A percentile compares a stretch with the other conserved stretches of the same genome.
Conservation (phyloP, 2,888 invertebrate genomes). For the Rhagonycha fulva region DNA sequence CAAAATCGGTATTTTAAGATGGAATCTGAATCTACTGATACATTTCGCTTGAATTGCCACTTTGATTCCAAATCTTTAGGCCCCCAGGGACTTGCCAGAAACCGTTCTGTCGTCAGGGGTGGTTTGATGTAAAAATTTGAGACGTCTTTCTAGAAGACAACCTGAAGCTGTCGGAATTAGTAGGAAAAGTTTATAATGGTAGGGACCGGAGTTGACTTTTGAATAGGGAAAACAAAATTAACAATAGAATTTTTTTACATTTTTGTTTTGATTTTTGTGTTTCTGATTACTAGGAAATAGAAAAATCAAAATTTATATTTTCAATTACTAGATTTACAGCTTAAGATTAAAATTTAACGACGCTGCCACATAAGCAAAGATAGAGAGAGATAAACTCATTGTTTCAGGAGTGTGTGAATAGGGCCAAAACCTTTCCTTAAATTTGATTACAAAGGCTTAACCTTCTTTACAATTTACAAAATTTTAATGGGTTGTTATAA, state of each 20-base stretch:
- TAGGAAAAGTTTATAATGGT: background rate
- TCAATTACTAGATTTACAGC: too few relatives aligned
- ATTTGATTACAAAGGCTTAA: too few relatives aligned
- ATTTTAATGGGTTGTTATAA: too few relatives aligned
- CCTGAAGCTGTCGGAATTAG: background rate
- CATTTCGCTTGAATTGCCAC: background rate
- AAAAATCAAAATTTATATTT: too few relatives aligned
- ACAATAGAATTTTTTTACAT: background rate
- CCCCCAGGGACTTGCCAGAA: background rate
- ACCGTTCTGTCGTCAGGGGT: background rate
- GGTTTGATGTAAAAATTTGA: background rate
- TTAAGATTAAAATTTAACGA: too few relatives aligned
- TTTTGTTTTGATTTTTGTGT: too few relatives aligned
- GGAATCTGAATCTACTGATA: background rate
- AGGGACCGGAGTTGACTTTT: background rate
- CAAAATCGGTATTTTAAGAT: background rate
- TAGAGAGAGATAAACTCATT: too few relatives aligned
- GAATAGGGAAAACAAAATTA: background rate
- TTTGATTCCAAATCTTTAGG: background rate
- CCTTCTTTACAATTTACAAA: too few relatives aligned
- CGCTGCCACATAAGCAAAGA: too few relatives aligned
- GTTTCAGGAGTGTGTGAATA: too few relatives aligned
- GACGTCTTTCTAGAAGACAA: background rate
- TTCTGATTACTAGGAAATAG: too few relatives aligned
- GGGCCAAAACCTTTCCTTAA: too few relatives aligned